phyloP scores from a whole-genome alignment of 2,797 vertebrate species.

The Myotis myotis region DNA sequence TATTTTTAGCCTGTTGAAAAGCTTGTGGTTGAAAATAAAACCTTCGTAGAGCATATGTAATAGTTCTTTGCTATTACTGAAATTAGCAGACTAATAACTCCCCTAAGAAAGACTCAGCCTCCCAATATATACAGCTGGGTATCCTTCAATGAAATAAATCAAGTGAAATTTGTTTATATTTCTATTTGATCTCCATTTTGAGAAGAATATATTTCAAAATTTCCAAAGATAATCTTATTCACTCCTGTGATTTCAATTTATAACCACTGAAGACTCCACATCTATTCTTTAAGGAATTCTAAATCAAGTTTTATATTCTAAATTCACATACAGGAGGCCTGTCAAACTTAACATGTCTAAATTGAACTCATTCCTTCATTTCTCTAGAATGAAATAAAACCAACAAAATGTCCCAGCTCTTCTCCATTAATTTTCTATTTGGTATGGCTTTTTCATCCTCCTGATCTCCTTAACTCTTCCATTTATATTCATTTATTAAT shows the following conservation, averaged over 20 bases:
- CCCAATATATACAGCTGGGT: background rate
- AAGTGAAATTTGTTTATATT: background rate
- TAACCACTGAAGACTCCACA: background rate
- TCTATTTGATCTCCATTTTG: background rate
- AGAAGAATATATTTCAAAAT: background rate
- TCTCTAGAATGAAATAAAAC: background rate
- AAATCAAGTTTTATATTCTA: background rate
- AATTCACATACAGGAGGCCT: background rate
- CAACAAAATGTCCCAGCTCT: background rate
- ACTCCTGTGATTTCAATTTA: background rate
- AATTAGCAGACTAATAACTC: background rate
- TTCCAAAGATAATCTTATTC: background rate
- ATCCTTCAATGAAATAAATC: background rate
- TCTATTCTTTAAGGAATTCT: background rate
- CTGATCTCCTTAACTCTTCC: background rate
- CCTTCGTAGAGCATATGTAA: background rate
- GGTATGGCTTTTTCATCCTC: background rate
- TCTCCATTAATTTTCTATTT: background rate
- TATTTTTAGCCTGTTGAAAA: background rate
- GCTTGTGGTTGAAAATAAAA: background rate
- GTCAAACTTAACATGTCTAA: background rate
- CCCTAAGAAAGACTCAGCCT: background rate
- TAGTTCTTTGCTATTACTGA: background rate
- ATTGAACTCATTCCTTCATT: background rate
- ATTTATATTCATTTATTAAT: background rate